Conservation (phyloP, 2,797 vertebrate species). For the Galaxias olidus region DNA sequence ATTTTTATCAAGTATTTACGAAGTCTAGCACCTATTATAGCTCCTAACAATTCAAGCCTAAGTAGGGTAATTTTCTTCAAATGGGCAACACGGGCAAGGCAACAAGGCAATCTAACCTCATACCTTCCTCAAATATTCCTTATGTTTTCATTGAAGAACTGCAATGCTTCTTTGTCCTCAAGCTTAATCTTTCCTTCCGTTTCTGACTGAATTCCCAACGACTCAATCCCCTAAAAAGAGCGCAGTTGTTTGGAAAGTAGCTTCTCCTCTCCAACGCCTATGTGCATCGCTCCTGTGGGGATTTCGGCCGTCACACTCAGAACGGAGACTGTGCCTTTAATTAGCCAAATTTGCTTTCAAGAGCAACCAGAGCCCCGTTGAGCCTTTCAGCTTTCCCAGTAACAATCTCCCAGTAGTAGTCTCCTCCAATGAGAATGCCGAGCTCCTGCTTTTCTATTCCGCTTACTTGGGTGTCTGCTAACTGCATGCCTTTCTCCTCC, state of each 20-base stretch:
- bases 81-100: neutral
- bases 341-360: constrained; percentile 11
- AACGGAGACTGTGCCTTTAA: constrained; percentile 13
- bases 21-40: constrained; percentile 10
- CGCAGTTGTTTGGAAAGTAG: too few relatives aligned
- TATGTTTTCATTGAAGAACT: too few relatives aligned
- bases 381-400: constrained; percentile 11
- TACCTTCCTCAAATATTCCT: too few relatives aligned
- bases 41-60: constrained; percentile 4
- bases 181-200: too few relatives aligned
- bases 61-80: constrained; percentile 2
- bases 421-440: constrained; percentile 9
- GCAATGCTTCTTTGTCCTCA: too few relatives aligned
- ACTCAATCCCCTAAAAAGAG: too few relatives aligned
- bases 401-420: constrained; percentile 5
- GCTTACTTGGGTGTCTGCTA: neutral
- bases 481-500: neutral
- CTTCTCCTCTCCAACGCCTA: too few relatives aligned
- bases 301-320: too few relatives aligned
- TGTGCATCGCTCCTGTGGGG: too few relatives aligned
- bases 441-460: neutral
- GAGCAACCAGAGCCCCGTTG: neutral
- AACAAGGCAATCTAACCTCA: too few relatives aligned
- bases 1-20: neutral
- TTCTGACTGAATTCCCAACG: too few relatives aligned